phyloP scores from a whole-genome alignment of 2,113 vertebrate species.

The Naja naja region DNA sequence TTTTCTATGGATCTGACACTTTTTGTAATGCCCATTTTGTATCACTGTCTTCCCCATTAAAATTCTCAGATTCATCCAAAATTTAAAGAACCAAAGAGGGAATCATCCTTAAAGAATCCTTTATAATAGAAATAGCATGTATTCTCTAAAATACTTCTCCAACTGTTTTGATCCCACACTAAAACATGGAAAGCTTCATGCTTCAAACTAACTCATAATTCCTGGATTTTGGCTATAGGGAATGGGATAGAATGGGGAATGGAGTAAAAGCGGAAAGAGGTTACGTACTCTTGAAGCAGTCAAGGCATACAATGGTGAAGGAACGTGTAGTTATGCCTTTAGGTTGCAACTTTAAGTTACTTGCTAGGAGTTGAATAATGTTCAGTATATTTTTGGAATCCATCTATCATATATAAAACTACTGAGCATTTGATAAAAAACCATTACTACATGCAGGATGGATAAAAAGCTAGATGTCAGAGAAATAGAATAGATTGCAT shows the following conservation, averaged over 20 bases:
- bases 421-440: conserved; percentile 22
- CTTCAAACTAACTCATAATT: not conserved
- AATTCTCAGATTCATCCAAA: not conserved
- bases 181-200: not conserved
- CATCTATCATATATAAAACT: not conserved
- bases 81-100: not conserved
- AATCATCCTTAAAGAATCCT: not conserved
- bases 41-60: not conserved
- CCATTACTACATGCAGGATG: not conserved
- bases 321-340: not conserved
- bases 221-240: not conserved
- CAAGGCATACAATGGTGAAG: not conserved
- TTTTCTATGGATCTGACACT: not conserved
- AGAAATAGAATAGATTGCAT: not conserved
- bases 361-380: not conserved
- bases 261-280: not conserved
- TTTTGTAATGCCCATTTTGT: not conserved
- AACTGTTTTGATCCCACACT: not conserved
- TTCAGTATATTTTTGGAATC: not conserved
- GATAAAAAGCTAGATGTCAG: not conserved
- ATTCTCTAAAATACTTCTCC: not conserved
- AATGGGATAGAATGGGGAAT: not conserved
- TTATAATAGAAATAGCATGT: not conserved
- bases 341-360: not conserved
- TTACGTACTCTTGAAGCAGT: not conserved